These are phyloP conservation scores for Drosophila koepferae DNA, from an alignment of 2,888 invertebrate species.

Conservation along the genomic window DNA sequence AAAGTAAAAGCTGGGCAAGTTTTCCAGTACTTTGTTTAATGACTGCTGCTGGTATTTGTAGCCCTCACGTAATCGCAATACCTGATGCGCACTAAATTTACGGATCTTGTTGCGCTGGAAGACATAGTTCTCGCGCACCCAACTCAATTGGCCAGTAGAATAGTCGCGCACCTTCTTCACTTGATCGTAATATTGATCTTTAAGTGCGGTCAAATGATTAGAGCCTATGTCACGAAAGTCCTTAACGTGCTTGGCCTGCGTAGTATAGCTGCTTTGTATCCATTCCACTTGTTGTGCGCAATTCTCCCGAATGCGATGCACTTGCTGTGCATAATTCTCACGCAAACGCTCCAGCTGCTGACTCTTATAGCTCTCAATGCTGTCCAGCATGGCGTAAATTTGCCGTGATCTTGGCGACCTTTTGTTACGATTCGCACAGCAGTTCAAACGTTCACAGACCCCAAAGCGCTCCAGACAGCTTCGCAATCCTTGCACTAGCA, in stretches of 20 bases:
- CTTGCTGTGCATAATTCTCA: slow-evolving; percentile 96
- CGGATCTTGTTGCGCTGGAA: slow-evolving; percentile 97
- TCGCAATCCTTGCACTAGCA: slow-evolving; percentile 91
- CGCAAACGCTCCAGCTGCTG: slow-evolving; percentile 94
- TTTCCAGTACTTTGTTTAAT: slow-evolving; percentile 96
- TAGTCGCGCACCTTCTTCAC: slow-evolving; percentile 96
- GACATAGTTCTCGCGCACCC: slow-evolving; percentile 97
- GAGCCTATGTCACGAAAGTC: slow-evolving; percentile 97
- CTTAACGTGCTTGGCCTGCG: slow-evolving; percentile 93
- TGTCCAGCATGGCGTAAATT: slow-evolving; percentile 94
- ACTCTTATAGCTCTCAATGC: slow-evolving; percentile 95
- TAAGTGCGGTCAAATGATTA: slow-evolving; percentile 92
- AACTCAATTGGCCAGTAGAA: slow-evolving; percentile 95
- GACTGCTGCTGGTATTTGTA: slow-evolving; percentile 98
- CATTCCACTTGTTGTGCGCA: slow-evolving; percentile 97
- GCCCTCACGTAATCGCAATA: slow-evolving; percentile 94
- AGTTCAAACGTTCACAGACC: slow-evolving; percentile 88
- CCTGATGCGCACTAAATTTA: slow-evolving; percentile 97
- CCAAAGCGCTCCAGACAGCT: slow-evolving; percentile 85
- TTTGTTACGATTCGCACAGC: slow-evolving; percentile 89
- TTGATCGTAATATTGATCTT: slow-evolving; percentile 97
- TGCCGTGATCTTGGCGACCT: slow-evolving; percentile 92
- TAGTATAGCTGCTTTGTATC: slow-evolving; percentile 95
- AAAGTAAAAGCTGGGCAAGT: slow-evolving; percentile 94
- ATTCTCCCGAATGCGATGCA: slow-evolving; percentile 96